Evolutionary conservation across 2,888 invertebrate species (phyloP).

Genomic region (Villa cingulata): DNA sequence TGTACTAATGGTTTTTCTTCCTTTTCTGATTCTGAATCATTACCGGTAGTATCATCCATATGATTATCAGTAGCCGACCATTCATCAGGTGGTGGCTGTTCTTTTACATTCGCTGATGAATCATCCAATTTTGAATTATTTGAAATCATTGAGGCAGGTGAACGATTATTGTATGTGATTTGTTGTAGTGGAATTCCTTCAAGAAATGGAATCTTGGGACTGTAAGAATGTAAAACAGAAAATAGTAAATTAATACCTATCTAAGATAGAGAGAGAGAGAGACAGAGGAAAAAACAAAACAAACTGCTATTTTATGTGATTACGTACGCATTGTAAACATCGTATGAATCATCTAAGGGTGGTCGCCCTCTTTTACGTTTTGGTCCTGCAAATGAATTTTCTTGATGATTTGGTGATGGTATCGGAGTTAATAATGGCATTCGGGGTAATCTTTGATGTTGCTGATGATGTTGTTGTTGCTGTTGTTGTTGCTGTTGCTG

Average conservation of each 20-base stretch:
- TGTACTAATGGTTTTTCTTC: conserved; percentile 6
- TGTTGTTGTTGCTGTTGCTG: conserved; percentile 9
- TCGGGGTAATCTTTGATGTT: conserved; percentile 23
- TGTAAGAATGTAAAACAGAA: neutral
- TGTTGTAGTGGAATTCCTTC: conserved; percentile 1
- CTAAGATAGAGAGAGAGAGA: neutral
- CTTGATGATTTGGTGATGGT: conserved; percentile 18
- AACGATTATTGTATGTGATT: neutral
- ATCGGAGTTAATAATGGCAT: conserved; percentile 30
- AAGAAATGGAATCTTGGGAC: conserved; percentile 4
- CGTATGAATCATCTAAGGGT: conserved; percentile 45
- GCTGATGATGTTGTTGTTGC: neutral
- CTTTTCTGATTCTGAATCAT: conserved; percentile 3
- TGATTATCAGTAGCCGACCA: neutral
- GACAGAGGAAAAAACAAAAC: neutral
- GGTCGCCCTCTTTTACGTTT: conserved; percentile 51
- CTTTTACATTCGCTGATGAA: neutral
- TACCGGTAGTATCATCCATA: neutral
- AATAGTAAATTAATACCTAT: neutral
- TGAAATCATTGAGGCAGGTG: neutral
- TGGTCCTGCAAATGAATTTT: conserved; percentile 30
- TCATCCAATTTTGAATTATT: neutral
- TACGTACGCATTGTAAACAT: conserved; percentile 34
- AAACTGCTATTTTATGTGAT: no score
- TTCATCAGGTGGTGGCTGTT: conserved; percentile 1